A percentile compares a stretch with the other conserved stretches of the same genome.
Evolutionary conservation across 2,888 invertebrate species (phyloP).

Genomic region (Agonopterix subpropinquella): DNA sequence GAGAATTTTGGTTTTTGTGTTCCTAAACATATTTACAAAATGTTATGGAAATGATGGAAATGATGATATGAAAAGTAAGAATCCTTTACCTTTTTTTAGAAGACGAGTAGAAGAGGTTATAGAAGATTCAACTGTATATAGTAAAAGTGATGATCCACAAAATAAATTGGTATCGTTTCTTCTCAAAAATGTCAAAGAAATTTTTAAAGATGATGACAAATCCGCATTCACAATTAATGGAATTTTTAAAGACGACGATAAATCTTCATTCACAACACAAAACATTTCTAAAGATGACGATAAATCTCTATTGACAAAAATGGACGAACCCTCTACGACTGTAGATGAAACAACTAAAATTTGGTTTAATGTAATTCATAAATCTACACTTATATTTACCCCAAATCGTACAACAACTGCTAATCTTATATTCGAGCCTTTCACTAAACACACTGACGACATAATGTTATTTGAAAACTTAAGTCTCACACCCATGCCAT

Average conservation of each 20-base stretch:
- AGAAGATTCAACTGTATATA: slow-evolving; percentile 5
- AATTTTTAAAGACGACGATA: slow-evolving; percentile 30
- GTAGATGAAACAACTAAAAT: neutral
- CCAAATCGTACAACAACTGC: too few species aligned
- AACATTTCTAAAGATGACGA: too few species aligned
- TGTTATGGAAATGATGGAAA: neutral
- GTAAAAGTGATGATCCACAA: slow-evolving; percentile 20
- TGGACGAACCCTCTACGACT: slow-evolving; percentile 12
- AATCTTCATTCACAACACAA: too few species aligned
- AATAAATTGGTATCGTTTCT: slow-evolving; percentile 41
- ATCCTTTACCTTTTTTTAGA: slow-evolving; percentile 37
- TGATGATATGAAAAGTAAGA: slow-evolving; percentile 13
- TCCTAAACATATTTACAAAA: slow-evolving; percentile 5
- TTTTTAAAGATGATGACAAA: slow-evolving; percentile 27
- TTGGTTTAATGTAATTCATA: neutral
- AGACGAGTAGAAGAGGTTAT: slow-evolving; percentile 37
- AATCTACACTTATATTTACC: slow-evolving; percentile 4
- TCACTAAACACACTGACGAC: slow-evolving; percentile 9
- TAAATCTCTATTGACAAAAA: too few species aligned
- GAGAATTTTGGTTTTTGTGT: slow-evolving; percentile 15
- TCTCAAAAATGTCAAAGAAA: slow-evolving; percentile 44
- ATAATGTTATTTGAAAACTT: slow-evolving; percentile 21
- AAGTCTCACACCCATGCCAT: slow-evolving; percentile 18
- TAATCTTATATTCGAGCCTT: too few species aligned
- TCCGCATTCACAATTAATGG: too few species aligned